Conservation (phyloP, 2,888 invertebrate genomes). For the Drosophila gaucha region DNA sequence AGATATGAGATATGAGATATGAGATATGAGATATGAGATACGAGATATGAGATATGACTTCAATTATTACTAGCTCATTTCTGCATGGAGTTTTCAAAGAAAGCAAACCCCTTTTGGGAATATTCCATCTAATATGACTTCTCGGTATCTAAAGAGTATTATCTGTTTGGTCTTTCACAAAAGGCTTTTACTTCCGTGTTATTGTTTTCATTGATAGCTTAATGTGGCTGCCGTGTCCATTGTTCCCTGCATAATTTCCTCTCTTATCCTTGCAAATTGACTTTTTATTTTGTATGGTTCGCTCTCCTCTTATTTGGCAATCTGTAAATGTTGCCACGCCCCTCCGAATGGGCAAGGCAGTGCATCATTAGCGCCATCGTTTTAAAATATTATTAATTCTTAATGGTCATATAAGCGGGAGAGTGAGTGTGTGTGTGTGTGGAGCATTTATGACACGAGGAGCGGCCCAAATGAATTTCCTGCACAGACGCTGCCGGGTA, state of each 20-base stretch:
- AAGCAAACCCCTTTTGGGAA: too few species aligned
- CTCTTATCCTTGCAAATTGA: conserved; percentile 46
- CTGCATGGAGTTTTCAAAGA: neutral
- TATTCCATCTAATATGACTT: too few species aligned
- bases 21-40: neutral
- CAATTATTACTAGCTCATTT: neutral
- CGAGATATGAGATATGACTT: neutral
- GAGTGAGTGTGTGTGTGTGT: conserved; percentile 2
- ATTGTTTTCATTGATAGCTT: conserved; percentile 54
- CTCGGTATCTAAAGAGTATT: neutral
- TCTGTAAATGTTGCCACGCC: conserved; percentile 29
- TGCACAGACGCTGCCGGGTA: conserved; percentile 59
- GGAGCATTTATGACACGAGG: conserved; percentile 59
- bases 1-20: too few species aligned
- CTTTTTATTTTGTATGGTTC: conserved; percentile 22
- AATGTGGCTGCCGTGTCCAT: conserved; percentile 41
- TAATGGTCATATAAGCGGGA: conserved; percentile 63
- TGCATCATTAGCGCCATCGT: conserved; percentile 74
- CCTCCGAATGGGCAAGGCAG: conserved; percentile 16
- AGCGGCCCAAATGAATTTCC: conserved; percentile 72
- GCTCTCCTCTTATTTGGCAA: neutral
- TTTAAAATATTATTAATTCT: conserved; percentile 77
- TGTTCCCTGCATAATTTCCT: conserved; percentile 35
- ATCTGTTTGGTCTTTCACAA: neutral
- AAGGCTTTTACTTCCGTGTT: conserved; percentile 15